A percentile compares a stretch with the other conserved stretches of the same genome.
phyloP scores from a whole-genome alignment of 2,888 invertebrate genomes.

The Reticulitermes lucifugus region DNA sequence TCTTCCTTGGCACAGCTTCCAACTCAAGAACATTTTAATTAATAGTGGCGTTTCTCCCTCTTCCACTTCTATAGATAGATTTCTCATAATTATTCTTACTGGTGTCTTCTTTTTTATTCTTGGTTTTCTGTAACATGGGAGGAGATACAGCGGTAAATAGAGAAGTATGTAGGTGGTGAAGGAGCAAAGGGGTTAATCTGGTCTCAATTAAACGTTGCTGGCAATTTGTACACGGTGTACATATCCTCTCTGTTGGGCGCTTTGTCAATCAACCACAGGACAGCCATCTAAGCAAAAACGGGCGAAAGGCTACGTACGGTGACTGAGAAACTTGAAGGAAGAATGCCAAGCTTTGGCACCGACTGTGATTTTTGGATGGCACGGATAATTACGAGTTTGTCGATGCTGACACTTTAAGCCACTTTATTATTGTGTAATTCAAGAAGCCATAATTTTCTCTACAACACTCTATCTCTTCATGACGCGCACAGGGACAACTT shows the following conservation, averaged over 20 bases:
- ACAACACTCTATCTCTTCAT: too few species aligned
- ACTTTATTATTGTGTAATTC: too few species aligned
- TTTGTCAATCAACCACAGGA: too few species aligned
- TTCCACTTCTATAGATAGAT: conserved; percentile 39
- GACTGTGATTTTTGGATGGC: too few species aligned
- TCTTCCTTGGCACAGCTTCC: conserved; percentile 25
- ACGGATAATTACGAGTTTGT: too few species aligned
- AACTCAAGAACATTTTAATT: conserved; percentile 45
- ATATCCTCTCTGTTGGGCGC: not conserved
- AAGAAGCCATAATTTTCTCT: too few species aligned
- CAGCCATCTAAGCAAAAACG: too few species aligned
- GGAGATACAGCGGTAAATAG: not conserved
- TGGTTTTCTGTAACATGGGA: not conserved
- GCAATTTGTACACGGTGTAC: conserved; percentile 10
- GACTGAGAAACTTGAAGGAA: too few species aligned
- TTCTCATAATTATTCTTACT: conserved; percentile 38
- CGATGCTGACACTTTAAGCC: too few species aligned
- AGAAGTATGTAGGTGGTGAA: conserved; percentile 6
- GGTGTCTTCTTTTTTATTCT: conserved; percentile 17
- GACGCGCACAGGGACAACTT: too few species aligned
- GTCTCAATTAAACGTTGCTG: conserved; percentile 10
- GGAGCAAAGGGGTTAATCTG: conserved; percentile 20
- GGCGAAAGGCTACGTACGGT: too few species aligned
- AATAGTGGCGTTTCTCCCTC: conserved; percentile 39
- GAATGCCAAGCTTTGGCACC: too few species aligned